Conservation (phyloP, 2,888 invertebrate genomes). For the Theristus sp. region DNA sequence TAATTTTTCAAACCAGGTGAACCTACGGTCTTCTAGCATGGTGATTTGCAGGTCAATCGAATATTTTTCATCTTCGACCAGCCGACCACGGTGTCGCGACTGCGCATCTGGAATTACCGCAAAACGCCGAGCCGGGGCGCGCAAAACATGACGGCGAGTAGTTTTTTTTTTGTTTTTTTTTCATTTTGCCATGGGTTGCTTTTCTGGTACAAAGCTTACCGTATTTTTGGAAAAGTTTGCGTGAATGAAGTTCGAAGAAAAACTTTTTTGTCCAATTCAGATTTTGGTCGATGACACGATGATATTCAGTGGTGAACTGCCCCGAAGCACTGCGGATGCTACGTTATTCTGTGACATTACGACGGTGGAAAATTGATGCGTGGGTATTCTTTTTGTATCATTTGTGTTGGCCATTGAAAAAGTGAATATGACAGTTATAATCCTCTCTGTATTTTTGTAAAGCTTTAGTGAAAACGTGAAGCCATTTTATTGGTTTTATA, state of each 20-base stretch:
- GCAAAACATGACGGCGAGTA: slow-evolving; percentile 57
- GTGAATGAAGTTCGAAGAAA: no score
- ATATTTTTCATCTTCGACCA: slow-evolving; percentile 59
- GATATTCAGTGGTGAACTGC: slow-evolving; percentile 53
- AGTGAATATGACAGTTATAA: no score
- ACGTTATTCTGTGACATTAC: no score
- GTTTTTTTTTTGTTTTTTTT: neutral
- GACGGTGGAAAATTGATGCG: no score
- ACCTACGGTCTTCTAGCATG: neutral
- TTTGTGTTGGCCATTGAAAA: no score
- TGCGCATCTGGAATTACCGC: slow-evolving; percentile 64
- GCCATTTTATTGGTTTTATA: no score
- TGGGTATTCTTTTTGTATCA: no score
- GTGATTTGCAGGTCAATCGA: slow-evolving; percentile 39
- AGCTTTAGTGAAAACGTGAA: no score
- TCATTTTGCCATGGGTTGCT: neutral
- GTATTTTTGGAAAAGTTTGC: no score
- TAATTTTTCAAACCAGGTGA: no score
- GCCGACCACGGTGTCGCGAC: slow-evolving; percentile 50
- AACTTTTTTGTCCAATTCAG: slow-evolving; percentile 37
- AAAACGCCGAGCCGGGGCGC: slow-evolving; percentile 57
- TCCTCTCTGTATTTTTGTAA: no score
- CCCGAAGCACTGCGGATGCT: slow-evolving; percentile 13
- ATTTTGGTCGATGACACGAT: slow-evolving; percentile 59
- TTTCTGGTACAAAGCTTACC: neutral